phyloP scores from a whole-genome alignment of 2,113 vertebrate genomes.

The Oreocharis arfaki region DNA sequence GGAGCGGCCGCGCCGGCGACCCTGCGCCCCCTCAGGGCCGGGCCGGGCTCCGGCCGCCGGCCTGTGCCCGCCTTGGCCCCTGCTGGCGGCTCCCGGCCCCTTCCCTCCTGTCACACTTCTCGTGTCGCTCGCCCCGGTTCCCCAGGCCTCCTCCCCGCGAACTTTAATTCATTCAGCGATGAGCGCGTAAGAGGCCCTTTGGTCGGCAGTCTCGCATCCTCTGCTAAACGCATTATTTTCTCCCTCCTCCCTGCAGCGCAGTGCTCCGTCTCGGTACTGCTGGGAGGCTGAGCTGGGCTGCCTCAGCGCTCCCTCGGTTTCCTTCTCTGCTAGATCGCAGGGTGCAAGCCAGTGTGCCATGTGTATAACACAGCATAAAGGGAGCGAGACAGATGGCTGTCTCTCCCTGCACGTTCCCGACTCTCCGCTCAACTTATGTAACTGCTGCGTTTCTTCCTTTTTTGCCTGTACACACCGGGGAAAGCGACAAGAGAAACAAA shows the following conservation, averaged over 20 bases:
- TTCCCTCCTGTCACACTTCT: not conserved
- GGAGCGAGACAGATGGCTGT: slow-evolving; percentile 6
- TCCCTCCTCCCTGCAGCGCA: not conserved
- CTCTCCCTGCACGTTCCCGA: not conserved
- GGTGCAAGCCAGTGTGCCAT: not conserved
- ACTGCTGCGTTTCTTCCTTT: not conserved
- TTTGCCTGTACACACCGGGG: not conserved
- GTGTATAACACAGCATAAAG: not conserved
- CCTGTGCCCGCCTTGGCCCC: not conserved
- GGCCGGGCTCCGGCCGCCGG: not conserved
- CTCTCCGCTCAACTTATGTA: not conserved
- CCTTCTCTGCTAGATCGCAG: not conserved
- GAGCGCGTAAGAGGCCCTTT: not conserved
- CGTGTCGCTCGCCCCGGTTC: not conserved
- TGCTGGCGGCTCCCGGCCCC: not conserved
- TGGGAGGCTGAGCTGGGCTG: not conserved
- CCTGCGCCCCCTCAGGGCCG: not conserved
- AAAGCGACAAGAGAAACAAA: not conserved
- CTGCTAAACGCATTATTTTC: slow-evolving; percentile 7
- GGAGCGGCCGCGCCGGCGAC: no score
- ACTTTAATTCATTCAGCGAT: slow-evolving; percentile 33
- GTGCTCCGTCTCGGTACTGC: not conserved
- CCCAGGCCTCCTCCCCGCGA: not conserved
- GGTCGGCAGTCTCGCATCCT: not conserved
- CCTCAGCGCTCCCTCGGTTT: not conserved